These are phyloP conservation scores for Hipparchia semele DNA, from an alignment of 2,888 invertebrate genomes.

Conservation along the genomic window DNA sequence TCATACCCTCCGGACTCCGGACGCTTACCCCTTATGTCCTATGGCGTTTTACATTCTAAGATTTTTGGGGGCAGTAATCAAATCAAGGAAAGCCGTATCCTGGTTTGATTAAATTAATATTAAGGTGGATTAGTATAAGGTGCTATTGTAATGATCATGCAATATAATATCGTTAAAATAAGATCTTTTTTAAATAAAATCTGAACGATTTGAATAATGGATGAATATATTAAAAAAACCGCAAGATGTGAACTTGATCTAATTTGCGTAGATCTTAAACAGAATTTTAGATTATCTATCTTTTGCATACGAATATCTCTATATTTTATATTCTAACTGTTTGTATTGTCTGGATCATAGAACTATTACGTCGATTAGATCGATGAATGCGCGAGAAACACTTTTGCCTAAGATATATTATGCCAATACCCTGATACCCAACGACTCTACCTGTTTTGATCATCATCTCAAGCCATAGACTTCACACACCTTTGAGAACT, in stretches of 20 bases:
- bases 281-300: too few relatives aligned
- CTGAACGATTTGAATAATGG: not conserved
- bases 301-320: too few relatives aligned
- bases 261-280: too few relatives aligned
- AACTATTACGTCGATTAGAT: too few relatives aligned
- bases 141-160: not conserved
- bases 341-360: too few relatives aligned
- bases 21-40: conserved; percentile 47
- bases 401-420: too few relatives aligned
- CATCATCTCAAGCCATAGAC: too few relatives aligned
- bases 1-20: conserved; percentile 65
- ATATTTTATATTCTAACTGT: too few relatives aligned
- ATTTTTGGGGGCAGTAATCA: conserved; percentile 47
- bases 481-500: too few relatives aligned
- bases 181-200: not conserved
- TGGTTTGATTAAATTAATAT: conserved; percentile 40
- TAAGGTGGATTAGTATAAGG: conserved; percentile 12
- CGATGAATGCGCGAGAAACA: too few relatives aligned
- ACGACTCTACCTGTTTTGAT: not conserved
- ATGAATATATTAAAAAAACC: too few relatives aligned
- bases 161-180: not conserved
- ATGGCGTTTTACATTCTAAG: conserved; percentile 41
- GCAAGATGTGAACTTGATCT: not conserved
- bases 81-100: conserved; percentile 30
- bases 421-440: not conserved